Evolutionary conservation across 35 echinoderm and acorn worm genomes (phyloP), one percentile per base, ranked within the genome.

Genomic region (Heliocidaris erythrogramma): DNA sequence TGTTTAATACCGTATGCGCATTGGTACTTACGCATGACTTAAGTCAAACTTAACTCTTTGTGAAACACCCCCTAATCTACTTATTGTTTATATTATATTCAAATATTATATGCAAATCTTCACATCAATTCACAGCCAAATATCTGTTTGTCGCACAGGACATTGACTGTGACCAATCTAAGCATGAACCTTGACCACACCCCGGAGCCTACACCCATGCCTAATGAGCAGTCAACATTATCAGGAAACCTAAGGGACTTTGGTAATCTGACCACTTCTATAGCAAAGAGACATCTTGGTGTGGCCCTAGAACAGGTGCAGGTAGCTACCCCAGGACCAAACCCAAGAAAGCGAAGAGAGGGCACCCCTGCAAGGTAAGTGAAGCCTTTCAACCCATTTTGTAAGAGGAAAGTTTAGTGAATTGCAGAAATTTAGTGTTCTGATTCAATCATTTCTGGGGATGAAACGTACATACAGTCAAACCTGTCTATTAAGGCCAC

Each of bases 221-320:
- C 94, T 30, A 35, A 52, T 49, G 88, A 35, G 65, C 92, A 91
- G 53, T 96, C 94, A 56, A 53, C 30, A 24, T 42, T 42, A 42
- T 27, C 30, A 21, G 88, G 89, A 18, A 6, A 69, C 65, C 88
- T 17, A 9, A 50, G 8, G 31, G 84, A 49, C 50, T 96, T 96
- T 96, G 96, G 96, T 18, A 61, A 53, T 14, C 14, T 92, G 21
- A 93, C 94, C 29, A 78, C 3, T n/a, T 7, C 21, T 78, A 88
- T 59, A 85, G 96, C 97, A 42, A 98, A 95, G 87, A 90, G 97
- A 49, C 96, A 98, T 47, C 94, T 98, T 18, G 96, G 96, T 13
- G 14, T 89, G 18, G 93, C 94, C 32, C 93, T 98, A 32, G 96
- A 96, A 16, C 90, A 92, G 24, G 86, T 94, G 14, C 21, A 93